A percentile compares a stretch with the other conserved stretches of the same genome.
Conservation (phyloP, 2,888 invertebrate species). For the Diarsia dahlii region DNA sequence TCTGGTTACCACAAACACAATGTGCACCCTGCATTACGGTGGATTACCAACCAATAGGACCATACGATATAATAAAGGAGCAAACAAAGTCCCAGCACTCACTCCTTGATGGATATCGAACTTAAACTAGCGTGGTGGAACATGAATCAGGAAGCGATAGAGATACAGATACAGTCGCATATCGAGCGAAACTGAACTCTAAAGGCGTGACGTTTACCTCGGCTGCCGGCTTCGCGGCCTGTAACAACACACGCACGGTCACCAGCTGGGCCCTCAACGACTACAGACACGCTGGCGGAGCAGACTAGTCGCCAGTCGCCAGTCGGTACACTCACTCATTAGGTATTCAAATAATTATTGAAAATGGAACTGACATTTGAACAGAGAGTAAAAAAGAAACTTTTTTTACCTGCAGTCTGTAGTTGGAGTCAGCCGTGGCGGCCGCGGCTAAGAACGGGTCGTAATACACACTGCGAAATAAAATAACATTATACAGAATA, state of each 20-base stretch:
- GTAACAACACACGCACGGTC: slow-evolving; percentile 91
- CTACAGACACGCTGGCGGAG: slow-evolving; percentile 37
- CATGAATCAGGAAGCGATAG: slow-evolving; percentile 90
- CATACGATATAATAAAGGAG: slow-evolving; percentile 85
- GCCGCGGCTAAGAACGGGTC: slow-evolving; percentile 98
- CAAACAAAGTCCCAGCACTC: slow-evolving; percentile 90
- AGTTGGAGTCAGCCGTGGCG: slow-evolving; percentile 96
- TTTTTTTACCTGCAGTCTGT: slow-evolving; percentile 95
- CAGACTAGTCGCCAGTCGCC: slow-evolving; percentile 32
- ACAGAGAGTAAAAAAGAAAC: slow-evolving; percentile 10
- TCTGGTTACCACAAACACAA: slow-evolving; percentile 87
- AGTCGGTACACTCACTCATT: slow-evolving; percentile 32
- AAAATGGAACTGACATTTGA: slow-evolving; percentile 22
- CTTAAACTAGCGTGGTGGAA: slow-evolving; percentile 86
- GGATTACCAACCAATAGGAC: slow-evolving; percentile 84
- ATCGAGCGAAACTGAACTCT: slow-evolving; percentile 79
- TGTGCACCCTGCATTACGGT: slow-evolving; percentile 87
- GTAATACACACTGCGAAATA: slow-evolving; percentile 96
- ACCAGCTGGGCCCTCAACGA: slow-evolving; percentile 77
- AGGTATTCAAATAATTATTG: slow-evolving; percentile 29
- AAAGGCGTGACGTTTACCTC: slow-evolving; percentile 90
- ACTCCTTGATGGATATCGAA: slow-evolving; percentile 86
- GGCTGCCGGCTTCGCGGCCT: slow-evolving; percentile 93
- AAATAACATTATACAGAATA: slow-evolving; percentile 64
- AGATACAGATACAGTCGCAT: slow-evolving; percentile 82